These are phyloP conservation scores for Silurus glanis DNA, from an alignment of 2,113 vertebrate genomes.

Conservation along the genomic window DNA sequence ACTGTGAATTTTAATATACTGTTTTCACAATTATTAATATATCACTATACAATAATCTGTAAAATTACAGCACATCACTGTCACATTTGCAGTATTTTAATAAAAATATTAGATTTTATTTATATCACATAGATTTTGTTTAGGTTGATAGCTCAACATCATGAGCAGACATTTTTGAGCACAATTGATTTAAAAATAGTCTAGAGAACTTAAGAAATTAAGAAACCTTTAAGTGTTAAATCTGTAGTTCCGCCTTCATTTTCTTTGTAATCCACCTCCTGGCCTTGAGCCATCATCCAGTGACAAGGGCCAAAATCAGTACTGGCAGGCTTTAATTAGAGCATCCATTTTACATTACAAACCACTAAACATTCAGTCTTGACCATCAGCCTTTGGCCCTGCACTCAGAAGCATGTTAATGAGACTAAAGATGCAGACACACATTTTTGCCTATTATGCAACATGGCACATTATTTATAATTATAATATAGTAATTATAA, in stretches of 20 bases:
- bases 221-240: constrained; percentile 53
- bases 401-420: constrained; percentile 20
- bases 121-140: background rate
- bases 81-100: background rate
- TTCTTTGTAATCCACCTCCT: constrained; percentile 45
- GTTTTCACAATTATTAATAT: background rate
- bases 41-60: background rate
- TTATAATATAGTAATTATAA: constrained; percentile 70
- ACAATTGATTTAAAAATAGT: constrained; percentile 59
- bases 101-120: background rate
- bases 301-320: constrained; percentile 68
- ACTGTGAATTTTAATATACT: constrained; percentile 2
- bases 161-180: constrained; percentile 19
- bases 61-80: background rate
- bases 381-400: constrained; percentile 53
- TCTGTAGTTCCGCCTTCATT: constrained; percentile 59
- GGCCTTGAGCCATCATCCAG: constrained; percentile 56
- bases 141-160: background rate
- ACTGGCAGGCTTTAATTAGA: constrained; percentile 68
- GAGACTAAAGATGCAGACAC: constrained; percentile 1
- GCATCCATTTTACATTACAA: constrained; percentile 61
- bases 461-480: constrained; percentile 59
- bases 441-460: constrained; percentile 41
- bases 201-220: constrained; percentile 68
- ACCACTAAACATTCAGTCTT: constrained; percentile 52